phyloP scores from a whole-genome alignment of 2,113 vertebrate species.

The Pycnonotus jocosus region DNA sequence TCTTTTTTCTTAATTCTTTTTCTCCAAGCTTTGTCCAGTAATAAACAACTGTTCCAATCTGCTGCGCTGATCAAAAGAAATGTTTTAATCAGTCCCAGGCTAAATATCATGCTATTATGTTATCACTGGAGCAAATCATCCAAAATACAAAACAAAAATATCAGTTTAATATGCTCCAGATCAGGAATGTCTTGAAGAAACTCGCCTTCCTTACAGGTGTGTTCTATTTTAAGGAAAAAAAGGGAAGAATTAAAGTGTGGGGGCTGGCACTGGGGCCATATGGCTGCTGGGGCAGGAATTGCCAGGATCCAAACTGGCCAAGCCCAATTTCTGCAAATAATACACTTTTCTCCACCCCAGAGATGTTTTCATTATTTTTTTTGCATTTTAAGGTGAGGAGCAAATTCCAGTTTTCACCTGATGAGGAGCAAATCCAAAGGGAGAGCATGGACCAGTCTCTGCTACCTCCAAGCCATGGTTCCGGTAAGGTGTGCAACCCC shows the following conservation, averaged over 20 bases:
- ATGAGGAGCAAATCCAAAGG: not conserved
- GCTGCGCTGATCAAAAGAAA: constrained; percentile 56
- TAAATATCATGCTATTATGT: constrained; percentile 54
- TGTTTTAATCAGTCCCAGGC: constrained; percentile 65
- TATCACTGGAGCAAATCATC: constrained; percentile 60
- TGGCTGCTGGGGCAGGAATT: not conserved
- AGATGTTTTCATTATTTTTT: not conserved
- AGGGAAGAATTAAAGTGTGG: not conserved
- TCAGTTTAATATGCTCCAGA: constrained; percentile 39
- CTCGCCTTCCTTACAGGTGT: constrained; percentile 38
- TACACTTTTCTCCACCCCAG: not conserved
- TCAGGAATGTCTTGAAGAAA: constrained; percentile 49
- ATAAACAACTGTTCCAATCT: constrained; percentile 61
- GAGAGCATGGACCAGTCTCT: accelerated
- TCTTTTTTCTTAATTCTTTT: not conserved
- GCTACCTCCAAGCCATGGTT: accelerated
- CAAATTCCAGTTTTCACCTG: not conserved
- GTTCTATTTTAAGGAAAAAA: constrained; percentile 57
- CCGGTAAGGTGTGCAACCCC: no score
- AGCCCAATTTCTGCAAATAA: not conserved
- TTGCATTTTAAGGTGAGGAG: not conserved
- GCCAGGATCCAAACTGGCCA: not conserved
- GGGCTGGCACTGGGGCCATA: not conserved
- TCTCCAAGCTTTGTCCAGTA: constrained; percentile 33
- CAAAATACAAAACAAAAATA: constrained; percentile 63